These are phyloP conservation scores for Saguinus imperator DNA, from an alignment of 2,113 vertebrate species.

Conservation along the genomic window DNA sequence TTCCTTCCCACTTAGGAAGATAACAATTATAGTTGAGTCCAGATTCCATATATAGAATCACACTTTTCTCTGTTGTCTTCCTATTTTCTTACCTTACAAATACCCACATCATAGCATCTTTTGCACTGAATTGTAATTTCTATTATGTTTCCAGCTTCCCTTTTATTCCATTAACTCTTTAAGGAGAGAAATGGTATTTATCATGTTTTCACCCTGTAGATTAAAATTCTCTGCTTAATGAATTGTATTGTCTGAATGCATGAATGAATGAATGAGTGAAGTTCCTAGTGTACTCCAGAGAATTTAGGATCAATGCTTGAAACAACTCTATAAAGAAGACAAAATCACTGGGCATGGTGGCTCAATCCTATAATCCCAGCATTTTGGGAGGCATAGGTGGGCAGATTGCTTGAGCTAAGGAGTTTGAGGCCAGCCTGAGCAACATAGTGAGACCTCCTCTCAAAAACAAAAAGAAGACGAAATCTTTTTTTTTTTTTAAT, in stretches of 20 bases:
- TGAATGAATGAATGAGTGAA: not conserved
- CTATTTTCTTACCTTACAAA: not conserved
- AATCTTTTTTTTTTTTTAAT: not conserved
- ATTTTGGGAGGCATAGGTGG: no score
- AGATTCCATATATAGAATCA: constrained; percentile 35
- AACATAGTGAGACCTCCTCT: no score
- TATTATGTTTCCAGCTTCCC: not conserved
- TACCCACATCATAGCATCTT: not conserved
- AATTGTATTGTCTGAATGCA: not conserved
- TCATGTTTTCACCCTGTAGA: not conserved
- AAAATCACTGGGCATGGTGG: not conserved
- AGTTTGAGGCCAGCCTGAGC: no score
- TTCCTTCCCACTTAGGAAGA: constrained; percentile 52
- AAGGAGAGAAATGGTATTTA: not conserved
- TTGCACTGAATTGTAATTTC: not conserved
- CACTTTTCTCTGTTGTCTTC: not conserved
- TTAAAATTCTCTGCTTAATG: not conserved
- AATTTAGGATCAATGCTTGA: not conserved
- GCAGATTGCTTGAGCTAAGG: no score
- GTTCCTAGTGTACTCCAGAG: not conserved
- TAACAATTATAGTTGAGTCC: constrained; percentile 57
- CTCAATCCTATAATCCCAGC: no score
- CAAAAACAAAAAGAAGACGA: no score
- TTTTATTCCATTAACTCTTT: not conserved
- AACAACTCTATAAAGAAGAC: not conserved